These are phyloP conservation scores for Pontoporia blainvillei DNA, from an alignment of 2,113 vertebrate genomes.

Conservation along the genomic window DNA sequence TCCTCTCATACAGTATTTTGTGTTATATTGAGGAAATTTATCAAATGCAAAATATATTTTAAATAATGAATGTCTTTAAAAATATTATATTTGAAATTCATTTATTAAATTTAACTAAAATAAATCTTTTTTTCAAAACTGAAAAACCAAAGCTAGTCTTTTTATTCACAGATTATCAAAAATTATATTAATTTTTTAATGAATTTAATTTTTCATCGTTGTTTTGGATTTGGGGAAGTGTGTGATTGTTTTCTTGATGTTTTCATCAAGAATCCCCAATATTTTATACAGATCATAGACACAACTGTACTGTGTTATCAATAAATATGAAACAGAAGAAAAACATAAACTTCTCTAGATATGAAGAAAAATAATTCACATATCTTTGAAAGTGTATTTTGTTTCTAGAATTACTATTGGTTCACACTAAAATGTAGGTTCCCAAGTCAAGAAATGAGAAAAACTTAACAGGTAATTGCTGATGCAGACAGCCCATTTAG, in stretches of 20 bases:
- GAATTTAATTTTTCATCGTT: not conserved
- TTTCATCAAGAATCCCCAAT: not conserved
- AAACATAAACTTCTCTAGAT: not conserved
- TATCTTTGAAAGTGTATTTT: not conserved
- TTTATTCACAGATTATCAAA: not conserved
- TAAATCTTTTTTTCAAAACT: not conserved
- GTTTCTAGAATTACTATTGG: not conserved
- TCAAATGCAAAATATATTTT: not conserved
- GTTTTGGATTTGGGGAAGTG: not conserved
- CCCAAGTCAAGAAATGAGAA: conserved; percentile 5
- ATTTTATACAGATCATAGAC: conserved; percentile 1
- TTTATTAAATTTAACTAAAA: not conserved
- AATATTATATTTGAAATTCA: not conserved
- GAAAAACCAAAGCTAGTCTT: not conserved
- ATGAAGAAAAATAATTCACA: not conserved
- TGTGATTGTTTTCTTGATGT: not conserved
- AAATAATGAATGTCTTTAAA: not conserved
- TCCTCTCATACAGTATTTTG: not conserved
- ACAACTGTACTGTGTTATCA: not conserved
- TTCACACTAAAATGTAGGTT: not conserved
- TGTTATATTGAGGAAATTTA: not conserved
- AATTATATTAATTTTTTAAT: not conserved
- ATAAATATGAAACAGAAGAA: not conserved
- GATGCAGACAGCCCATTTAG: conserved; percentile 19
- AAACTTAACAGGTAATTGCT: conserved; percentile 41